A percentile compares a stretch with the other conserved stretches of the same genome.
Evolutionary conservation across 2,113 vertebrate species (phyloP).

Genomic region (Gymnobelideus leadbeateri): DNA sequence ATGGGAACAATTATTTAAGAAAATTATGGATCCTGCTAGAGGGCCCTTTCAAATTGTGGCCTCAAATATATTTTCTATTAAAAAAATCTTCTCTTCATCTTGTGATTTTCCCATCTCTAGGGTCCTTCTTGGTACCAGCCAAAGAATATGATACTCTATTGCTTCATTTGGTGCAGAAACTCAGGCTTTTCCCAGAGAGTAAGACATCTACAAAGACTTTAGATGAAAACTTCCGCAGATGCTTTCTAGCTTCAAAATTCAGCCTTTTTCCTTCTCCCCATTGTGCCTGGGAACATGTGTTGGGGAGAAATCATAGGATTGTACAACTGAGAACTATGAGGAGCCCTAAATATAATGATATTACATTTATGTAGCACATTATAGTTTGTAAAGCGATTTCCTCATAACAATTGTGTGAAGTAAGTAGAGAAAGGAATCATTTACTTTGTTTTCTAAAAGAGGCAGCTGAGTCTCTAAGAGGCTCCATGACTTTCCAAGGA

Average conservation of each 20-base stretch:
- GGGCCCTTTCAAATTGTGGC: constrained; percentile 61
- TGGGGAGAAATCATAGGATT: neutral
- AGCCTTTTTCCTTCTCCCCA: neutral
- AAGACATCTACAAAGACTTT: neutral
- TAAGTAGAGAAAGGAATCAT: neutral
- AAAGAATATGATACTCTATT: constrained; percentile 31
- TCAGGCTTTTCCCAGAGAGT: neutral
- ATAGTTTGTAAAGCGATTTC: neutral
- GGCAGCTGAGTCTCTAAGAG: neutral
- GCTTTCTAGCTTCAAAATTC: neutral
- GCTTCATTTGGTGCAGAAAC: constrained; percentile 49
- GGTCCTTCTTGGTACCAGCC: constrained; percentile 39
- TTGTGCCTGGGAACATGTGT: neutral
- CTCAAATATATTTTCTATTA: constrained; percentile 76
- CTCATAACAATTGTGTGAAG: neutral
- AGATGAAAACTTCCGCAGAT: neutral
- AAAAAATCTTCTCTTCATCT: constrained; percentile 66
- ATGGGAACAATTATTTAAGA: constrained; percentile 82
- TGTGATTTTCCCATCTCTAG: constrained; percentile 60
- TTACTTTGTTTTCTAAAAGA: neutral
- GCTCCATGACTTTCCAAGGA: neutral
- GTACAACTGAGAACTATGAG: neutral
- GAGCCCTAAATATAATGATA: neutral
- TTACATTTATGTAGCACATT: neutral
- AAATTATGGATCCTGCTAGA: constrained; percentile 80